Percentiles rank a stretch among this genome's conserved stretches.
These are phyloP conservation scores for Chionoecetes opilio DNA, from an alignment of 1,140 invertebrate genomes.

Conservation along the genomic window DNA sequence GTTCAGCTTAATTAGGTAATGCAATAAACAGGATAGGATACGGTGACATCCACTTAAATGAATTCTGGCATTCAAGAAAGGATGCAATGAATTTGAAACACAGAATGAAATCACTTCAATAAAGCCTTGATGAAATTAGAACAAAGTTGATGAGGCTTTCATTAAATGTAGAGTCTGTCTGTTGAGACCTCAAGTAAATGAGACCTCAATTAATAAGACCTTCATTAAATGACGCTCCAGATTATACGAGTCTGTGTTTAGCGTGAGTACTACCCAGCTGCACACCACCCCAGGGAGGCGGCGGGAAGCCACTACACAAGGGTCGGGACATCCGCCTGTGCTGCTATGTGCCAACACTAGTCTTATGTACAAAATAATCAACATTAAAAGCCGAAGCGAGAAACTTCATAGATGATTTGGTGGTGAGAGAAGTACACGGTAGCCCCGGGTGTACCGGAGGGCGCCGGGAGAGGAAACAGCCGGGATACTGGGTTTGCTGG, in stretches of 20 bases:
- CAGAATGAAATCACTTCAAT: neutral
- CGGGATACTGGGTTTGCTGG: constrained; percentile 65
- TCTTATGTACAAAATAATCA: constrained; percentile 46
- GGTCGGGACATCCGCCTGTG: neutral
- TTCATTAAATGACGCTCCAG: neutral
- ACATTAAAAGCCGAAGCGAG: constrained; percentile 59
- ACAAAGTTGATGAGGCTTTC: no score
- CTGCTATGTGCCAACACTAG: constrained; percentile 60
- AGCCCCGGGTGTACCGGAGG: neutral
- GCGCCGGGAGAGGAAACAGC: constrained; percentile 84
- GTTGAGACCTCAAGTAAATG: neutral
- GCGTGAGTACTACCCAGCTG: neutral
- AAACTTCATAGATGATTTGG: constrained; percentile 38
- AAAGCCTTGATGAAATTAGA: neutral
- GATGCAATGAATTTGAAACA: neutral
- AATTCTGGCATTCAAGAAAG: no score
- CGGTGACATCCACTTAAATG: no score
- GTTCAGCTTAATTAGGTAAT: no score
- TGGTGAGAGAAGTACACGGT: constrained; percentile 38
- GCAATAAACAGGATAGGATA: no score
- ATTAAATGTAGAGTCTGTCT: no score
- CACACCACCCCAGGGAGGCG: neutral
- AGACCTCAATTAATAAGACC: neutral
- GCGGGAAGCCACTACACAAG: constrained; percentile 15
- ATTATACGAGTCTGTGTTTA: neutral